Conservation (phyloP, 35 echinoderm and acorn worm genomes). For the Diadema setosum region DNA sequence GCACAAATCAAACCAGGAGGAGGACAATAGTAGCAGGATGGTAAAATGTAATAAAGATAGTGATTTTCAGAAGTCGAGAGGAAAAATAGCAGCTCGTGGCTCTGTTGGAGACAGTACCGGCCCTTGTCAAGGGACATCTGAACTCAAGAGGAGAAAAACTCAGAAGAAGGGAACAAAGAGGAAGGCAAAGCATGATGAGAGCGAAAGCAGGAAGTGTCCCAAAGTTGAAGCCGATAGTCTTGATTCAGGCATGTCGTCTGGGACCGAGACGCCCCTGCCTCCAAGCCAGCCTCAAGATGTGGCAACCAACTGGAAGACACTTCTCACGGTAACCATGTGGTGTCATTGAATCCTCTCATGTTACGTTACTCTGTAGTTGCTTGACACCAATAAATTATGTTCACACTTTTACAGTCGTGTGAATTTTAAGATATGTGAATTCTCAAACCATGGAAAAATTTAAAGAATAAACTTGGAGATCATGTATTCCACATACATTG, state of each 20-base stretch:
- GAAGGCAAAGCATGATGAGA: not conserved
- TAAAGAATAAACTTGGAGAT: no score
- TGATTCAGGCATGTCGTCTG: not conserved
- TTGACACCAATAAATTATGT: not conserved
- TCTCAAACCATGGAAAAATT: not conserved
- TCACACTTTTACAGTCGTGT: not conserved
- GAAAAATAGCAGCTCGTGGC: not conserved
- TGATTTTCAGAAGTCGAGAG: not conserved
- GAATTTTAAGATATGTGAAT: not conserved
- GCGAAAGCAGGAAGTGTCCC: not conserved
- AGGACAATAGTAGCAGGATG: not conserved
- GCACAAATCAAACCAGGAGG: not conserved
- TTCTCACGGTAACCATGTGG: slow-evolving; percentile 9
- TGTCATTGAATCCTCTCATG: no score
- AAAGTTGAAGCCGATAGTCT: not conserved
- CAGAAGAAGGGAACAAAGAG: not conserved
- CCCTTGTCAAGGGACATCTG: no score
- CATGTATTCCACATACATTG: no score
- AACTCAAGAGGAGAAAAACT: not conserved
- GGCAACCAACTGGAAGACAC: slow-evolving; percentile 39
- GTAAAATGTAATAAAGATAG: not conserved
- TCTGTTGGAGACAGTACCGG: no score
- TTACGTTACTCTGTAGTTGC: not conserved
- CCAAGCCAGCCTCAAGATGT: slow-evolving; percentile 12
- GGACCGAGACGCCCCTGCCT: not conserved